These are phyloP conservation scores for Synodontis membranacea DNA, from an alignment of 2,113 vertebrate genomes.

Conservation along the genomic window DNA sequence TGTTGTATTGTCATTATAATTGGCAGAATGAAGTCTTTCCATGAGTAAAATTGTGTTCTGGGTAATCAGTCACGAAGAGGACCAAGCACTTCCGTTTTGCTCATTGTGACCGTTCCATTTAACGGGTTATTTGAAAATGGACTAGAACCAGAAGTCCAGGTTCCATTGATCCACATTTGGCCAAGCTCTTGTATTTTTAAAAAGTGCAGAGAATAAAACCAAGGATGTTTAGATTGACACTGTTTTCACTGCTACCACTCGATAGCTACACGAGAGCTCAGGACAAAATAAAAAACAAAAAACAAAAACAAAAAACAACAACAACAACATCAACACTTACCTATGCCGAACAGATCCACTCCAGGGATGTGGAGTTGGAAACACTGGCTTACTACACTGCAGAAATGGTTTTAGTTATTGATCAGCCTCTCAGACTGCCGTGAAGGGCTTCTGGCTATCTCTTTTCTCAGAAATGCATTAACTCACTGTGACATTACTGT, in stretches of 20 bases:
- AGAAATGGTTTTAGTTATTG: not conserved
- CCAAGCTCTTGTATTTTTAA: not conserved
- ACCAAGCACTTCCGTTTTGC: not conserved
- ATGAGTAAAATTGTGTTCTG: not conserved
- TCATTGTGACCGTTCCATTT: not conserved
- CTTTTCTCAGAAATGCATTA: slow-evolving; percentile 4
- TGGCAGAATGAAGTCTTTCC: not conserved
- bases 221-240: not conserved
- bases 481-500: slow-evolving; percentile 14
- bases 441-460: slow-evolving; percentile 10
- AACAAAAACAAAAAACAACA: not conserved
- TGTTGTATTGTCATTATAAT: not conserved
- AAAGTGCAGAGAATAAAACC: not conserved
- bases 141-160: not conserved
- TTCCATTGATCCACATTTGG: not conserved
- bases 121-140: not conserved
- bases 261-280: not conserved
- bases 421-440: not conserved
- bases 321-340: not conserved
- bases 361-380: slow-evolving; percentile 11
- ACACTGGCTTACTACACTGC: slow-evolving; percentile 11
- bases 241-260: not conserved
- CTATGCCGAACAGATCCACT: not conserved
- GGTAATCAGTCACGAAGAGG: not conserved
- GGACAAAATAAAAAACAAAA: not conserved